Conservation (phyloP, 2,797 vertebrate genomes). For the Sebastes glaucus region DNA sequence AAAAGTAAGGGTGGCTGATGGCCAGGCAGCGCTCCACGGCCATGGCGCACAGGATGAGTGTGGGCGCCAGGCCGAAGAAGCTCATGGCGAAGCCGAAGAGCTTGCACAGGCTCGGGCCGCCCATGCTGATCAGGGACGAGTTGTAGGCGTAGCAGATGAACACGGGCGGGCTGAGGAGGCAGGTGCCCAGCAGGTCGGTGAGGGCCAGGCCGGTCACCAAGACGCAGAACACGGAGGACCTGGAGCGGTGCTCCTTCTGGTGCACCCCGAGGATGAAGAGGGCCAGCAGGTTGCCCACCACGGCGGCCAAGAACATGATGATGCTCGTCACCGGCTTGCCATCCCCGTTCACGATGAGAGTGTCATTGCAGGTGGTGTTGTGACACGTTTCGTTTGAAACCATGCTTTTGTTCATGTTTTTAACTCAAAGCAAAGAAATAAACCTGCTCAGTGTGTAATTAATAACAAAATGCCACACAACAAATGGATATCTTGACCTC, state of each 20-base stretch:
- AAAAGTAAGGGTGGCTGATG: constrained; percentile 91
- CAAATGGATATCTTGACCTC: constrained; percentile 1
- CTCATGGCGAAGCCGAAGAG: constrained; percentile 90
- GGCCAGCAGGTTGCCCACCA: constrained; percentile 88
- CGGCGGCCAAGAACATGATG: constrained; percentile 87
- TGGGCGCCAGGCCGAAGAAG: constrained; percentile 90
- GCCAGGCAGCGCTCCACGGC: constrained; percentile 92
- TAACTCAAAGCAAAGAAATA: not conserved
- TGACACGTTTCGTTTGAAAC: constrained; percentile 58
- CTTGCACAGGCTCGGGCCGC: constrained; percentile 73
- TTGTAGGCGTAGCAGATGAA: constrained; percentile 87
- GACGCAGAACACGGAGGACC: constrained; percentile 88
- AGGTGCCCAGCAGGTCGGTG: constrained; percentile 91
- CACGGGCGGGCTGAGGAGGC: constrained; percentile 88
- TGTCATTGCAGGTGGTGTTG: constrained; percentile 48
- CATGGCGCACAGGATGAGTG: constrained; percentile 90
- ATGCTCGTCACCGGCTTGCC: constrained; percentile 80
- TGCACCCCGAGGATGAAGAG: constrained; percentile 87
- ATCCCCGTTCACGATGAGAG: constrained; percentile 34
- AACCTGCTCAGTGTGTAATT: constrained; percentile 6
- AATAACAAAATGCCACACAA: not conserved
- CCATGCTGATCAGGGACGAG: constrained; percentile 79
- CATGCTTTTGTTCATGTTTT: constrained; percentile 56
- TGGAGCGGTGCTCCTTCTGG: constrained; percentile 80
- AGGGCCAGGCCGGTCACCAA: constrained; percentile 90